These are phyloP conservation scores for Paraescarpia echinospica DNA, from an alignment of 1,140 invertebrate species.

Conservation along the genomic window DNA sequence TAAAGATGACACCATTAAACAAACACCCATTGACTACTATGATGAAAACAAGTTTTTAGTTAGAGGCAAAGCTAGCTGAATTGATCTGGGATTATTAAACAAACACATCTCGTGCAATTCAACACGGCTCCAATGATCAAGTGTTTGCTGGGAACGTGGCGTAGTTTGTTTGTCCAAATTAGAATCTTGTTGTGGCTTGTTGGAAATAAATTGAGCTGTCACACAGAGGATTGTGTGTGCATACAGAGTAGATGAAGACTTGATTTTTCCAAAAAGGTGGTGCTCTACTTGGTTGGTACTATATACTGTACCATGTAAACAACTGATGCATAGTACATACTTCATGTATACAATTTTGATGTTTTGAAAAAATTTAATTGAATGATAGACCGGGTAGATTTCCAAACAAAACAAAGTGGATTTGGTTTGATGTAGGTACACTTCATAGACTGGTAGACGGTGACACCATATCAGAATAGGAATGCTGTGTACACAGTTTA, in stretches of 20 bases:
- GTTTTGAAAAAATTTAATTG: too few relatives aligned
- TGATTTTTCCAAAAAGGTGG: background rate
- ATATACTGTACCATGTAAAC: background rate
- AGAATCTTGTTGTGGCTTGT: background rate
- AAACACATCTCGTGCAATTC: background rate
- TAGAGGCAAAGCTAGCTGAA: background rate
- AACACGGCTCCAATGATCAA: background rate
- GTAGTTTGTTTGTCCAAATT: background rate
- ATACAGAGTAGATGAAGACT: background rate
- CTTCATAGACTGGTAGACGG: too few relatives aligned
- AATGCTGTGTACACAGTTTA: too few relatives aligned
- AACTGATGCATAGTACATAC: too few relatives aligned
- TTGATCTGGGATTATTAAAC: constrained; percentile 21
- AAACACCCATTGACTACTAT: background rate
- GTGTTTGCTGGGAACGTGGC: background rate
- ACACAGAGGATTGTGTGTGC: background rate
- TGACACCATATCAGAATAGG: too few relatives aligned
- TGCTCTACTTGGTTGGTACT: background rate
- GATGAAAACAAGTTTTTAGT: constrained; percentile 6
- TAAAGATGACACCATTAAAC: background rate
- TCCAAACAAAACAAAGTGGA: background rate
- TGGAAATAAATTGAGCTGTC: background rate
- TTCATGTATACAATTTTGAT: too few relatives aligned
- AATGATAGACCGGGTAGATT: too few relatives aligned
- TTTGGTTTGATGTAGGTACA: background rate